Evolutionary conservation across 1,140 invertebrate genomes (phyloP).

Genomic region (Hylaeus volcanicus): DNA sequence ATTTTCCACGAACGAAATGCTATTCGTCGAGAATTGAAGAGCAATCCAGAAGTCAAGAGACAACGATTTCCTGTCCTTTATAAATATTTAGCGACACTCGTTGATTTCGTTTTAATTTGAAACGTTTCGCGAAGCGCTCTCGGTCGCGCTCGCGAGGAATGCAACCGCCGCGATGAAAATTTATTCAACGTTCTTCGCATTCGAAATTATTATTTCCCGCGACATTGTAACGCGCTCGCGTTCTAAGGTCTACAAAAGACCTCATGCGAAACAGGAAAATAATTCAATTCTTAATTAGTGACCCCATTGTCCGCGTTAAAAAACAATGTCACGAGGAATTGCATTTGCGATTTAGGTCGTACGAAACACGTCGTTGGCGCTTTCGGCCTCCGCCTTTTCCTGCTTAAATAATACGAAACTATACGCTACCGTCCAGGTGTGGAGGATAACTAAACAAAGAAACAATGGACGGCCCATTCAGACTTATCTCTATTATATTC

Average conservation of each 20-base stretch:
- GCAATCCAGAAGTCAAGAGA: too few species aligned
- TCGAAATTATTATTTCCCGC: background rate
- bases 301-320: background rate
- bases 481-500: background rate
- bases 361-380: background rate
- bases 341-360: background rate
- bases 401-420: background rate
- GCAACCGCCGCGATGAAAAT: background rate
- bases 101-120: background rate
- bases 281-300: background rate
- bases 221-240: too few species aligned
- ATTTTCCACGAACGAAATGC: too few species aligned
- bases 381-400: background rate
- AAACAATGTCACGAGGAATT: background rate
- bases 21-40: background rate
- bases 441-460: background rate
- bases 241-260: background rate
- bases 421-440: background rate
- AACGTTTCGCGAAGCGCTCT: background rate
- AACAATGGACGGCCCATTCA: slow-evolving; percentile 6
- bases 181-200: background rate
- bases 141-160: too few species aligned
- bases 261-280: too few species aligned
- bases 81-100: slow-evolving; percentile 14
- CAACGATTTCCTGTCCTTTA: slow-evolving; percentile 2